Percentiles rank a stretch among this genome's conserved stretches.
These are phyloP conservation scores for Stegastes partitus DNA, from an alignment of 2,113 vertebrate species.

Conservation along the genomic window DNA sequence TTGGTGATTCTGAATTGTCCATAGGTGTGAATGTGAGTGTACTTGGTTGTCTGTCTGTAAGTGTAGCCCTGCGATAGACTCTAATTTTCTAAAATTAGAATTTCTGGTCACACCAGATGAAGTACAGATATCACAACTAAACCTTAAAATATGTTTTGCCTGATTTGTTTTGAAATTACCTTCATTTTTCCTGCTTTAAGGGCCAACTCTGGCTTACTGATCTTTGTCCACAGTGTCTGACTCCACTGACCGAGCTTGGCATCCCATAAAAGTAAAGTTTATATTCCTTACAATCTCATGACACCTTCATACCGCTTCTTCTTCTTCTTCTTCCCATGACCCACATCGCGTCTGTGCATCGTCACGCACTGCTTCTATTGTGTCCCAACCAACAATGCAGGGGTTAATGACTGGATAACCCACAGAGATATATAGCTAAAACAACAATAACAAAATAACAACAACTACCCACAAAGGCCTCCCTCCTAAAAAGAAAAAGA, in stretches of 20 bases:
- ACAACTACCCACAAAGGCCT: constrained; percentile 59
- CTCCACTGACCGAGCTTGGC: constrained; percentile 21
- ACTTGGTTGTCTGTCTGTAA: no score
- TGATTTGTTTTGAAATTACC: no score
- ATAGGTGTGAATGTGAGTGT: no score
- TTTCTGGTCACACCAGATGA: no score
- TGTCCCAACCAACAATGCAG: constrained; percentile 55
- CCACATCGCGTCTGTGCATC: constrained; percentile 65
- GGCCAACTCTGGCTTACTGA: no score
- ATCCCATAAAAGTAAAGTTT: background rate
- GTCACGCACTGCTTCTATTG: constrained; percentile 57
- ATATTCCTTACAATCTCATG: constrained; percentile 4
- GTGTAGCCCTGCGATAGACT: no score
- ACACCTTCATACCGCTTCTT: constrained; percentile 1
- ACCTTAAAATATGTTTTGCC: no score
- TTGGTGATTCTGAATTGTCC: no score
- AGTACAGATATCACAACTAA: no score
- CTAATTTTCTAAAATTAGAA: no score
- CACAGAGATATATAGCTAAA: constrained; percentile 58
- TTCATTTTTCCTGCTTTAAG: no score
- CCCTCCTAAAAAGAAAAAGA: constrained; percentile 48
- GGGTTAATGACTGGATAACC: constrained; percentile 62
- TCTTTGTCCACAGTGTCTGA: no score
- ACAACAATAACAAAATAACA: constrained; percentile 71
- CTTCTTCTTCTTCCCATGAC: constrained; percentile 80